Base-by-base conservation (phyloP, 1,140 invertebrate species). In the Pogonomyrmex barbatus region DNA sequence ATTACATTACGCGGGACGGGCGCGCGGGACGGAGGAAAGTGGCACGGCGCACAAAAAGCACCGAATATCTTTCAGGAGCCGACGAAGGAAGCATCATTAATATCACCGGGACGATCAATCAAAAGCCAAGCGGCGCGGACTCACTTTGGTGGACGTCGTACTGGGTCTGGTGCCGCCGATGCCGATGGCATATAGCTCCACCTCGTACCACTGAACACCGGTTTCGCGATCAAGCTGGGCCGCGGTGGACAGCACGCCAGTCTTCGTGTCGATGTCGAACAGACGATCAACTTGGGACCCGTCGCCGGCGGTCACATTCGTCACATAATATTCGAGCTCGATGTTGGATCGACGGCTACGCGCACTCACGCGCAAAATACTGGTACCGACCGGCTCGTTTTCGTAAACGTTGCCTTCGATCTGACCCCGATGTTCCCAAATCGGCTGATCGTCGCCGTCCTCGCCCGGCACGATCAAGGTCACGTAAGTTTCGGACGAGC, bases 251-350 rank as follows among this genome's bases (percentile, higher is more conserved):
- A 99, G 94, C 76, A 99, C 97, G 12, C 99, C 99, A 90, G 98
- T 96, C 89, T 97, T 97, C 4, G 97, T 96, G 95, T 99, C 98
- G 88, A 99, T 97, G 91, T 97, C 97, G 93, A 99, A 98, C 78
- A 98, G 96, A 89, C 97, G 96, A 93, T 98, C 97, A 87, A 97
- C 97, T 94, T 97, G 97, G 71, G 95, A 95, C 75, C 96, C 96
- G 92, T 96, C 96, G 14, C 94, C 93, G 36, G 95, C 95, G 56
- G 98, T 98, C 92, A 98, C 97, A 95, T 98, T 99, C 77, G 98
- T 98, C 92, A 99, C 97, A 95, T 98, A 99, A 95, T 98, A 99
- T 93, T 98, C 98, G 91, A 99, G 96, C 85, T 97, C 97, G 62
- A 95, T 95, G 89, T 95, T 95, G 8, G 95, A 47, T 81, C 92